These are phyloP conservation scores for Drosophila diplacantha DNA, from an alignment of 2,888 invertebrate genomes.

Conservation along the genomic window DNA sequence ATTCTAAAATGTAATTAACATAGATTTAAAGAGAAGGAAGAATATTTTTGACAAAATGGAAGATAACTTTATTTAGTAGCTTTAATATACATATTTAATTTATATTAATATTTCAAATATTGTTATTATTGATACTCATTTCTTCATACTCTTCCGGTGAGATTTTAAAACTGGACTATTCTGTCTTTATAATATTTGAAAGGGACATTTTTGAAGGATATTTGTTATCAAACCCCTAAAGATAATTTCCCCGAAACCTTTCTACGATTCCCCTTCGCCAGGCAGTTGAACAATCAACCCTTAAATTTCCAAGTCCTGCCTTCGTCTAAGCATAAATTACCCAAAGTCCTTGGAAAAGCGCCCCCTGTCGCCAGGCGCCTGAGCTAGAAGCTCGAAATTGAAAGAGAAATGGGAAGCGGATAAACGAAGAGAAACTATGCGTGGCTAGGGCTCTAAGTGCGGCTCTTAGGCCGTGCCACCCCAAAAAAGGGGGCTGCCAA, in stretches of 20 bases:
- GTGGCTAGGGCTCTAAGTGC: slow-evolving; percentile 31
- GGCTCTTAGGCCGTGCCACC: slow-evolving; percentile 45
- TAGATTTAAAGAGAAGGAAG: no score
- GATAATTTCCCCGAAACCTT: slow-evolving; percentile 1
- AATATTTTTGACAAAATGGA: no score
- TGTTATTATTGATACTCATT: no score
- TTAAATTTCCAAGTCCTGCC: background rate
- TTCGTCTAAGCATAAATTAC: slow-evolving; percentile 11
- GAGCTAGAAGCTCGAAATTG: slow-evolving; percentile 11
- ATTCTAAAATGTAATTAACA: background rate
- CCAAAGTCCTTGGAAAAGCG: slow-evolving; percentile 38
- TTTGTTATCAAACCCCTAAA: background rate
- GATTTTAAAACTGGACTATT: no score
- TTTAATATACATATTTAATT: no score
- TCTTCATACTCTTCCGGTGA: no score
- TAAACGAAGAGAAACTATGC: slow-evolving; percentile 63
- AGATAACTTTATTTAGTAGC: no score
- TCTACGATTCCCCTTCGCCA: slow-evolving; percentile 16
- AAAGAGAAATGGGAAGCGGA: slow-evolving; percentile 47
- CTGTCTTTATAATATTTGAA: background rate
- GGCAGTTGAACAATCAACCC: slow-evolving; percentile 6
- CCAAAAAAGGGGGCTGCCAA: slow-evolving; percentile 45
- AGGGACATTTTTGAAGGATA: background rate
- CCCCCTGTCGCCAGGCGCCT: slow-evolving; percentile 58
- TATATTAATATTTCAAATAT: no score